phyloP scores from a whole-genome alignment of 53 echinoderm and acorn worm genomes.

The Holothuria leucospilota region DNA sequence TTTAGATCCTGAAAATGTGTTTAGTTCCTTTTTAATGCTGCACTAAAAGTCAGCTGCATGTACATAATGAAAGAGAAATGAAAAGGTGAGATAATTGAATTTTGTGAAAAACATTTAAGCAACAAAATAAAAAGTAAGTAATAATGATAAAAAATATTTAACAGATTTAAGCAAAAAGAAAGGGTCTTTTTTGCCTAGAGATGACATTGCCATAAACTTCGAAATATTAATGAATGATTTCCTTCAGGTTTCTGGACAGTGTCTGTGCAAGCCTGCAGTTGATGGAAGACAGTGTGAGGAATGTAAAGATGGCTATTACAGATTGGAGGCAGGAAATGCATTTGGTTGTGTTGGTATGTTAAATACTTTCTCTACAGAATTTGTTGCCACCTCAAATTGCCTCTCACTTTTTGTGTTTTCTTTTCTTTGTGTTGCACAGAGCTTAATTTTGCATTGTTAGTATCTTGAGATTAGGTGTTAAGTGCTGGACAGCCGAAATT shows the following conservation, averaged over 20 bases:
- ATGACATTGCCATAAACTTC: neutral
- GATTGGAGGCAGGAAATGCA: conserved; percentile 66
- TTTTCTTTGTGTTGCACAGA: neutral
- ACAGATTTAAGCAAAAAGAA: neutral
- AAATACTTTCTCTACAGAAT: neutral
- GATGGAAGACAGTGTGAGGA: conserved; percentile 75
- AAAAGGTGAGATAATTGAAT: no score
- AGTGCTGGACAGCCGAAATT: no score
- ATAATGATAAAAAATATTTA: neutral
- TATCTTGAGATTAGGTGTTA: no score
- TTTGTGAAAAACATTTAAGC: no score
- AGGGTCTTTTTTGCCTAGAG: neutral
- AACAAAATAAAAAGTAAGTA: no score
- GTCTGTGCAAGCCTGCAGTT: conserved; percentile 84
- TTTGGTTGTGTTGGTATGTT: conserved; percentile 87
- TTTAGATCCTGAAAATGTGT: no score
- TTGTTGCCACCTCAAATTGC: no score
- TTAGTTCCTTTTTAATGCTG: no score
- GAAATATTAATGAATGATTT: neutral
- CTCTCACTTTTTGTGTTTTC: no score
- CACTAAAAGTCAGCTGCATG: no score
- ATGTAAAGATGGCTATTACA: conserved; percentile 81
- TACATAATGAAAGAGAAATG: no score
- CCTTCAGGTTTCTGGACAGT: conserved; percentile 80
- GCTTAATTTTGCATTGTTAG: no score